Evolutionary conservation across 1,140 invertebrate species (phyloP), one percentile per base, ranked within the genome.

Genomic region (Leguminivora glycinivorella): DNA sequence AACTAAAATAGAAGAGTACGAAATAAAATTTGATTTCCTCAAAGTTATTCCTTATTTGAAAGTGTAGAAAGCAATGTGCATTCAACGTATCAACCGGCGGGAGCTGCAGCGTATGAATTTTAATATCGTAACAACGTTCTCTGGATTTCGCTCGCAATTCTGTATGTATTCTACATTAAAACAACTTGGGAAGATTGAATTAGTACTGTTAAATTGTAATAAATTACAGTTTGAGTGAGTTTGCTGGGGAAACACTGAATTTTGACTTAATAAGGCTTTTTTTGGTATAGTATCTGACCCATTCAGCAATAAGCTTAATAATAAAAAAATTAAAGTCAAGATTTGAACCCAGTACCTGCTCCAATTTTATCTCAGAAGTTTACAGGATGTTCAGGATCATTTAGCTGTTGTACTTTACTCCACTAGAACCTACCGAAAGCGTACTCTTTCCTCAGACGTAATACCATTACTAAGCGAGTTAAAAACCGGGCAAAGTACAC

Each of bases 51-150:
- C 47, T 52, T 52, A 52, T 52, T 52, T 22, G 17, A 52, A 52
- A 52, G 47, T 52, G 47, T 52, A 52, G 47, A 52, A 52, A 52
- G 47, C 19, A 52, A 52, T 52, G 47, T 52, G 47, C 47, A 52
- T 52, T 52, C 47, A 52, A 52, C 47, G 7, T 22, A 52, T 52
- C 47, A 52, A 52, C 47, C 19, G 17, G 17, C 47, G 47, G 47
- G 47, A 52, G 19, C 6, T 19, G 19, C 47, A 52, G 19, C 47
- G 47, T 52, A 52, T 52, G 47, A 52, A 52, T 52, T 52, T 52
- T 52, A 52, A 52, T 52, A 52, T 9, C 6, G 7, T 52, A 52
- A 52, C 47, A 52, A 52, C 17, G 7, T 52, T 52, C 47, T n/a
- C 19, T 22, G 47, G 6, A 52, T 52, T 52, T 52, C 22, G 22